phyloP scores from a whole-genome alignment of 92 coral and sea anemone genomes.

The Umimayanthus kanabou region DNA sequence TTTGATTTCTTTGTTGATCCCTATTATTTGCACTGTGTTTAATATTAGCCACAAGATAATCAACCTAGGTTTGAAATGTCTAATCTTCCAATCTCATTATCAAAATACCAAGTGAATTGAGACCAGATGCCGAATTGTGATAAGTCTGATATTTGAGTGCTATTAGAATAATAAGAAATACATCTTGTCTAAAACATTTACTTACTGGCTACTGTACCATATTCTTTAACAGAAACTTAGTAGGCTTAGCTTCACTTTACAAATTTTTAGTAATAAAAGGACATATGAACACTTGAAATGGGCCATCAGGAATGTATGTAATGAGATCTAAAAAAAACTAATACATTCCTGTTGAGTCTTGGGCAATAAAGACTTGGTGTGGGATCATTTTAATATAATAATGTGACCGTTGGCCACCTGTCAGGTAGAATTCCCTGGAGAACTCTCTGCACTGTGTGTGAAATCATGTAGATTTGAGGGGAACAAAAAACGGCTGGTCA shows the following conservation, averaged over 20 bases:
- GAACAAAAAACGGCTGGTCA: no score
- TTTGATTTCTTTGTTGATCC: constrained; percentile 25
- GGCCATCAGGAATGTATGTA: not conserved
- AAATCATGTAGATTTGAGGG: no score
- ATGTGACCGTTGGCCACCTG: not conserved
- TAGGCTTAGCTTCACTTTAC: not conserved
- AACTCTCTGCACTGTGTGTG: not conserved
- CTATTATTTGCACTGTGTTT: constrained; percentile 9
- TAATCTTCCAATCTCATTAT: constrained; percentile 24
- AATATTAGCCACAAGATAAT: constrained; percentile 2
- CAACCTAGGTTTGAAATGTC: not conserved
- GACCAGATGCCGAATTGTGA: not conserved
- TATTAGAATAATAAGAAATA: no score
- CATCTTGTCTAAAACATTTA: no score
- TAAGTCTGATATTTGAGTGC: not conserved
- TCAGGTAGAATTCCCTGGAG: not conserved
- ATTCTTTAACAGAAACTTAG: not conserved
- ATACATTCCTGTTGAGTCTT: not conserved
- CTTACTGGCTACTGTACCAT: no score
- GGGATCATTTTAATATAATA: not conserved
- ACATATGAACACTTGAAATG: not conserved
- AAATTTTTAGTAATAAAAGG: not conserved
- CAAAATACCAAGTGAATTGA: constrained; percentile 5
- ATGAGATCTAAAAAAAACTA: constrained; percentile 7
- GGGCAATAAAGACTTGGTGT: not conserved